Conservation (phyloP, 2,888 invertebrate genomes). For the Sinohyriopsis cumingii region DNA sequence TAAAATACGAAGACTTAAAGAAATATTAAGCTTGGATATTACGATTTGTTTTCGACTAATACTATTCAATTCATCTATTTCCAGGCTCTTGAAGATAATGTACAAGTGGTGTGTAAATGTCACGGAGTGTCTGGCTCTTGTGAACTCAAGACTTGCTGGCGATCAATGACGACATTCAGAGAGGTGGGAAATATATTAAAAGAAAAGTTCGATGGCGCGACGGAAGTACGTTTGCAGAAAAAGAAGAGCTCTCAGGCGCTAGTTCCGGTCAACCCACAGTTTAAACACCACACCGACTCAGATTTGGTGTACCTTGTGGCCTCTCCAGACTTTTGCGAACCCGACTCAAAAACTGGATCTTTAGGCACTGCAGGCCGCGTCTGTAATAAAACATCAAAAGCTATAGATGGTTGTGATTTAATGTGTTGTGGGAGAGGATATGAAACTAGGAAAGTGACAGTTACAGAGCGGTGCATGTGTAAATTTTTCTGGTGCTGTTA, state of each 20-base stretch:
- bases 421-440: conserved; percentile 95
- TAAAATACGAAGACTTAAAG: too few relatives aligned
- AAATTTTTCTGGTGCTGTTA: conserved; percentile 98
- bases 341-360: conserved; percentile 77
- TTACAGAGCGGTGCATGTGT: conserved; percentile 90
- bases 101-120: conserved; percentile 86
- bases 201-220: conserved; percentile 94
- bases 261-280: conserved; percentile 71
- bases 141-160: conserved; percentile 96
- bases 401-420: conserved; percentile 89
- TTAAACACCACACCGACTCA: conserved; percentile 88
- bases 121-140: conserved; percentile 97
- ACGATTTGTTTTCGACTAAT: too few relatives aligned
- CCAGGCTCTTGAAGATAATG: conserved; percentile 78
- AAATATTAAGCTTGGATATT: too few relatives aligned
- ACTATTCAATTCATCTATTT: conserved; percentile 18
- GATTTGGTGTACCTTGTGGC: conserved; percentile 95
- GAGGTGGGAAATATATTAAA: conserved; percentile 91
- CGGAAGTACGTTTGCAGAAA: conserved; percentile 78
- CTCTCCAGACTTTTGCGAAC: conserved; percentile 95
- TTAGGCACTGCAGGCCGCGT: conserved; percentile 76
- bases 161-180: conserved; percentile 90
- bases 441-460: conserved; percentile 83
- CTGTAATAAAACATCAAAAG: conserved; percentile 82
- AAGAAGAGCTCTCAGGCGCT: conserved; percentile 74